Percentiles rank a stretch among this genome's conserved stretches.
phyloP scores from a whole-genome alignment of 2,113 vertebrate genomes.

The Pardalotus punctatus region DNA sequence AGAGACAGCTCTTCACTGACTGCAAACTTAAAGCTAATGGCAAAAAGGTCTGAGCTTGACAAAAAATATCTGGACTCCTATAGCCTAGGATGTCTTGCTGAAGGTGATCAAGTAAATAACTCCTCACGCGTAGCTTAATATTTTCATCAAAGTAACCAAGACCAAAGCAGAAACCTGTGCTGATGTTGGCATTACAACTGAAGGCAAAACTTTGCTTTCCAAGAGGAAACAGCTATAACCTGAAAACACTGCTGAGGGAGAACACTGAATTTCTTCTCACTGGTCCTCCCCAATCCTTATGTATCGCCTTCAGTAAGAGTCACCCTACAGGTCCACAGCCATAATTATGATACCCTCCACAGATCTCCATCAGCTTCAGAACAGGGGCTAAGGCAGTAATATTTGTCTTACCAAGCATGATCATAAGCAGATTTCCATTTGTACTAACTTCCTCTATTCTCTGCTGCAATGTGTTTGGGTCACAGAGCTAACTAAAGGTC shows the following conservation, averaged over 20 bases:
- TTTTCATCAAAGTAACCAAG: neutral
- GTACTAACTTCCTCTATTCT: neutral
- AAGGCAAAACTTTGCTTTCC: neutral
- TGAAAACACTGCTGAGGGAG: neutral
- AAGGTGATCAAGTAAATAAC: neutral
- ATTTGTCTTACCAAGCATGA: neutral
- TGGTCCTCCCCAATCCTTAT: neutral
- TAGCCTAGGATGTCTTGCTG: neutral
- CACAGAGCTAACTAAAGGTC: neutral
- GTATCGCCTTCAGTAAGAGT: neutral
- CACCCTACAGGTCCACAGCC: neutral
- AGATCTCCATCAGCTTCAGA: neutral
- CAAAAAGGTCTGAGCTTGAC: neutral
- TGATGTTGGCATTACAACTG: neutral
- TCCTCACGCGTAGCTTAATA: neutral
- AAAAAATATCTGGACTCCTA: neutral
- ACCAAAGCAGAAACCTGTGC: neutral
- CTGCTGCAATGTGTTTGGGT: neutral
- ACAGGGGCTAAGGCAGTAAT: neutral
- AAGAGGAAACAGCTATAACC: neutral
- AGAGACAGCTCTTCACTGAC: neutral
- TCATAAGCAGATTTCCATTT: neutral
- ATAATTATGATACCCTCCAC: neutral
- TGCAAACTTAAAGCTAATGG: neutral
- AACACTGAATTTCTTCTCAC: neutral